Evolutionary conservation across 2,888 invertebrate species (phyloP), one percentile per base, ranked within the genome.

Genomic region (Prosapia bicincta): DNA sequence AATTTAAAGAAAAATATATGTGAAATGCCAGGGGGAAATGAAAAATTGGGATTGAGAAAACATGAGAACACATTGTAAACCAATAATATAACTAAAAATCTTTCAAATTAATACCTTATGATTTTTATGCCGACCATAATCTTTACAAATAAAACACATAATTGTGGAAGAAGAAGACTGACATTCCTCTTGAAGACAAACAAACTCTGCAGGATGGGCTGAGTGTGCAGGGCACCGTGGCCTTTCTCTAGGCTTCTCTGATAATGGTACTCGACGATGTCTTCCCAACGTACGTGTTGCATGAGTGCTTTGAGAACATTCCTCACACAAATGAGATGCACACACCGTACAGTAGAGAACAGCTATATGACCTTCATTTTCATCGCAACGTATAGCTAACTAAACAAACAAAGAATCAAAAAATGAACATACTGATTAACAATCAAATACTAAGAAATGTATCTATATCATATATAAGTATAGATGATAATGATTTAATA

Each of bases 111-210:
- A 72, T 82, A 88, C 88, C 85, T 87, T 86, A 80, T 88, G 88
- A 75, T 85, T 85, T 79, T 86, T 86, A 81, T 89, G 88, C 38
- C 87, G 82, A 1, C 88, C 88, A 80, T 88, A 89, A 80, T 89
- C 88, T 80, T 88, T 88, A 82, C 88, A 89, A 28, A 89, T 85
- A 81, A 88, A 87, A 79, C 89, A 89, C 88, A 88, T 88, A 28
- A 89, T 83, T n/a, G 87, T 86, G 26, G 84, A 83, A 25, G 73
- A 71, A 10, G 78, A 76, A 54, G 83, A 84, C 77, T 86, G 85
- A 80, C 89, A 89, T 26, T 85, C 86, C 26, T 87, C 87, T 79
- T 89, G 88, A 67, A 87, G 83, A 78, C 88, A 89, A 6, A 87
- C 87, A 81, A 89, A 89, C 80, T 89, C 88, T 1, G 88, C 88